Percentiles rank a stretch among this genome's conserved stretches.
These are phyloP conservation scores for Anticlea derivata DNA, from an alignment of 2,888 invertebrate genomes.

Conservation along the genomic window DNA sequence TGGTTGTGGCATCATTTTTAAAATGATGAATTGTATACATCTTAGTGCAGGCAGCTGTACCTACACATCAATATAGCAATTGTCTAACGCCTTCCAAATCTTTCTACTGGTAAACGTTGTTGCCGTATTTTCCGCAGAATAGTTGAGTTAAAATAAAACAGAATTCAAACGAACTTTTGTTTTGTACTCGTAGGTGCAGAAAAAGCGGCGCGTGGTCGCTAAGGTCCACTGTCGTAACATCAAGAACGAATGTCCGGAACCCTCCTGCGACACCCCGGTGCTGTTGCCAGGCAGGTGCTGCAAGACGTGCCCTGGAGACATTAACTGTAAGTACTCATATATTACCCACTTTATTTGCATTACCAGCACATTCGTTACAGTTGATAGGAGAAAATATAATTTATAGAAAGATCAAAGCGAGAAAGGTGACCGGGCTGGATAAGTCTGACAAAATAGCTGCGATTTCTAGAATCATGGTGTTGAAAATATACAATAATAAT, in stretches of 20 bases:
- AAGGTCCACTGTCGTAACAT: slow-evolving; percentile 95
- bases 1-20: too few species aligned
- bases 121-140: too few species aligned
- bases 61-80: slow-evolving; percentile 9
- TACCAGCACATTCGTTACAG: slow-evolving; percentile 15
- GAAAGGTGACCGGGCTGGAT: slow-evolving; percentile 22
- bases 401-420: slow-evolving; percentile 27
- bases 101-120: too few species aligned
- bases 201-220: slow-evolving; percentile 94
- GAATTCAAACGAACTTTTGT: neutral
- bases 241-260: slow-evolving; percentile 95
- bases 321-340: slow-evolving; percentile 84
- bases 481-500: slow-evolving; percentile 15
- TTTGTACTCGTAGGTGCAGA: slow-evolving; percentile 91
- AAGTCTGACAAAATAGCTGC: slow-evolving; percentile 11
- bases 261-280: slow-evolving; percentile 93
- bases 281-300: slow-evolving; percentile 94
- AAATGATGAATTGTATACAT: too few species aligned
- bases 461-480: slow-evolving; percentile 18
- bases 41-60: too few species aligned
- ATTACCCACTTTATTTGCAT: slow-evolving; percentile 23
- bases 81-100: neutral
- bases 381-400: slow-evolving; percentile 22
- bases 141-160: neutral
- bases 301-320: slow-evolving; percentile 94